Percentiles rank a stretch among this genome's conserved stretches.
These are phyloP conservation scores for Drosophila bifasciata DNA, from an alignment of 1,140 invertebrate species.

Conservation along the genomic window DNA sequence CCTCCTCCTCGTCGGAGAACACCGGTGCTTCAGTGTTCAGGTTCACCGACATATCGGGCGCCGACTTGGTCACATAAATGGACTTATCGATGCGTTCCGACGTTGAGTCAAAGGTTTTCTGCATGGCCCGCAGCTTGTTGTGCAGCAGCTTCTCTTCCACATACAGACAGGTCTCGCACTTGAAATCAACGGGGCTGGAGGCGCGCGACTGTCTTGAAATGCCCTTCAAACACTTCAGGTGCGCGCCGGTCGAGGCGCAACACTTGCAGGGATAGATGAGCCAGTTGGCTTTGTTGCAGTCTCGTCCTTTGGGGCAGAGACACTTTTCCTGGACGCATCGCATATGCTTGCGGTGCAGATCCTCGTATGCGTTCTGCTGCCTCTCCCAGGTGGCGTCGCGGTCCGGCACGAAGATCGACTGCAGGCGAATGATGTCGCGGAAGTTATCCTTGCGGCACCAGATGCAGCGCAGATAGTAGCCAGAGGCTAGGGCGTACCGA, in stretches of 20 bases:
- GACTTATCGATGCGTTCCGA: too few relatives aligned
- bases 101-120: too few relatives aligned
- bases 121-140: too few relatives aligned
- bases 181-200: conserved; percentile 14
- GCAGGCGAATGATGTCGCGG: conserved; percentile 43
- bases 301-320: conserved; percentile 47
- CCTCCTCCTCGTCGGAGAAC: too few relatives aligned
- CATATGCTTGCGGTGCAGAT: conserved; percentile 47
- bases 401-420: conserved; percentile 72
- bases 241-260: conserved; percentile 37
- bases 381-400: conserved; percentile 72
- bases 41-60: too few relatives aligned
- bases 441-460: conserved; percentile 65
- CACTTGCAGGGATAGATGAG: conserved; percentile 29
- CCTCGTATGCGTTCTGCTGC: conserved; percentile 51
- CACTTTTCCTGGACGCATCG: conserved; percentile 54
- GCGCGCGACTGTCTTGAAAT: too few relatives aligned
- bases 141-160: conserved; percentile 48
- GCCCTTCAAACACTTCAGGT: conserved; percentile 34
- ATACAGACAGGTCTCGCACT: conserved; percentile 29
- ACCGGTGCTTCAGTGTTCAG: too few relatives aligned
- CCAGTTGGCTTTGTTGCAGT: conserved; percentile 34
- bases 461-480: conserved; percentile 72
- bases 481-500: conserved; percentile 56
- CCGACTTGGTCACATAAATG: too few relatives aligned